phyloP scores from a whole-genome alignment of 2,888 invertebrate genomes.

The Ariolimax columbianus region DNA sequence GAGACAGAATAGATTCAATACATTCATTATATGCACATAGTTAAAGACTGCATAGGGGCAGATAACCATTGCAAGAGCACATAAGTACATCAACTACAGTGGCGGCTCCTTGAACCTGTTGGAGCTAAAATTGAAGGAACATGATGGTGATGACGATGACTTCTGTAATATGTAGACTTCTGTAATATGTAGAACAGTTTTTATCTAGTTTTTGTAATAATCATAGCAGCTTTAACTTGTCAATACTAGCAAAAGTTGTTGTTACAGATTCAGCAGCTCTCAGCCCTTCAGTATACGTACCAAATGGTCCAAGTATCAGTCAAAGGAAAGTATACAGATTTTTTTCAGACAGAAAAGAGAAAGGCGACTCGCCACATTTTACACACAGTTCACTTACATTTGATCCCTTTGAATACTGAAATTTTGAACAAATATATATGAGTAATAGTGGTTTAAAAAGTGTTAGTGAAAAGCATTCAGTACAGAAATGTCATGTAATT shows the following conservation, averaged over 20 bases:
- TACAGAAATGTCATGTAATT: too few species aligned
- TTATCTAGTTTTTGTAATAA: not conserved
- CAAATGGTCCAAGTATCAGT: not conserved
- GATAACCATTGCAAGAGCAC: too few species aligned
- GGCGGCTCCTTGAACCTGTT: too few species aligned
- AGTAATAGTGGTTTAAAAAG: not conserved
- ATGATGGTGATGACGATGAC: too few species aligned
- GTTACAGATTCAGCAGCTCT: too few species aligned
- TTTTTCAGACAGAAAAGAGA: not conserved
- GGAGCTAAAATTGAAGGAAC: too few species aligned
- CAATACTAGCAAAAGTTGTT: not conserved
- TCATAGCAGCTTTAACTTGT: not conserved
- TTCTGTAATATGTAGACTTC: not conserved
- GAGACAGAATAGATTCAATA: too few species aligned
- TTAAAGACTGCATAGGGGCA: too few species aligned
- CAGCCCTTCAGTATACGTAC: not conserved
- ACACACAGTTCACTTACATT: conserved; percentile 43
- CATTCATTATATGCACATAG: too few species aligned
- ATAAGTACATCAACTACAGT: too few species aligned
- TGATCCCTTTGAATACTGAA: conserved; percentile 65
- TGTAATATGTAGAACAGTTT: not conserved
- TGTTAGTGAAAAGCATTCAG: not conserved
- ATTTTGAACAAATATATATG: conserved; percentile 48
- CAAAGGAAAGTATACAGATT: not conserved
- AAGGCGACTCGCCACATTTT: not conserved